Base-by-base conservation (phyloP, 35 echinoderm and acorn worm species). In the Heliocidaris tuberculata region DNA sequence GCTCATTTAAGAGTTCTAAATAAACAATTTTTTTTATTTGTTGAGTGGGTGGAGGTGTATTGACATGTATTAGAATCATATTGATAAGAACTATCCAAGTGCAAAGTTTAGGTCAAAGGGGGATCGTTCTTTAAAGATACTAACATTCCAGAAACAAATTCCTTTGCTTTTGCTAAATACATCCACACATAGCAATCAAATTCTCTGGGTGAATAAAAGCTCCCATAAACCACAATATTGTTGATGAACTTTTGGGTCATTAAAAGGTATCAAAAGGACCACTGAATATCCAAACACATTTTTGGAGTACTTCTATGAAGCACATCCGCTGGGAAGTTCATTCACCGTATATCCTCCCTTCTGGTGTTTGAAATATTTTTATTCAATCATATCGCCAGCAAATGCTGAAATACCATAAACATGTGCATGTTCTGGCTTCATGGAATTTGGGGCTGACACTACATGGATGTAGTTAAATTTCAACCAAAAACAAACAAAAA, bases 111-210 rank as follows among this genome's bases (percentile, higher is more conserved):
- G 65, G 65, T 78, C 65, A 78, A 78, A 78, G 21, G 27, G 65
- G 7, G 17, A 78, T n/a, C 21, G 27, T n/a, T 78, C 65, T 78
- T 78, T 6, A 78, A 78, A 78, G 65, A 78, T 19, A 78, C 65
- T 78, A 78, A 78, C 65, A 78, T 78, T 78, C 65, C 65, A n/a
- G 65, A 78, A 78, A 78, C 65, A 27, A 78, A 78, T 78, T 78
- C 65, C 65, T 78, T 19, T 19, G 65, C 65, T 27, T 78, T 78
- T n/a, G 65, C 2, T 21, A 78, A 42, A 78, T 78, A n/a, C 19
- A 6, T 8, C 21, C 27, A n/a, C 65, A 78, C 65, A 78, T n/a
- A 78, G 65, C 21, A 21, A 78, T 78, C 35, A 78, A 78, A 78
- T 78, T 78, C 65, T n/a, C n/a, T n/a, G 65, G 65, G 21, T 78